phyloP scores from a whole-genome alignment of 2,888 invertebrate species.

The Argynnis bischoffii region DNA sequence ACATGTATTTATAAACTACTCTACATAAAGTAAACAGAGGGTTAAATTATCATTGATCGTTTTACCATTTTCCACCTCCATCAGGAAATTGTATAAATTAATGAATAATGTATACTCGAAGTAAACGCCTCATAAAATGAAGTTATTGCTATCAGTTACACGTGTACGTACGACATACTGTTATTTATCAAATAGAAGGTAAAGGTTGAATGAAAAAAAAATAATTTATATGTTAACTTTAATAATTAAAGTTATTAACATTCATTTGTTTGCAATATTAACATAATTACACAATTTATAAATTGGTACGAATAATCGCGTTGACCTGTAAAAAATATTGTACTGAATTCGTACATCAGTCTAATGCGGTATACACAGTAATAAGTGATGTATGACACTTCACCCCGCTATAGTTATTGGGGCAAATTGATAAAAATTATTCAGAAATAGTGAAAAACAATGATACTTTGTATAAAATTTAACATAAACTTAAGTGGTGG shows the following conservation, averaged over 20 bases:
- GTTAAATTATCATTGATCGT: no score
- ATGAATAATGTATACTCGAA: no score
- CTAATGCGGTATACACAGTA: conserved; percentile 13
- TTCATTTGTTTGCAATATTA: conserved; percentile 21
- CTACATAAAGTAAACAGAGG: no score
- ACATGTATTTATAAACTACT: no score
- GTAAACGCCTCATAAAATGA: no score
- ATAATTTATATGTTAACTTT: conserved; percentile 29
- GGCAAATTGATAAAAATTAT: neutral
- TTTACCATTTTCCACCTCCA: no score
- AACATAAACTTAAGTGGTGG: neutral
- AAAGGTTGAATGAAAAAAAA: neutral
- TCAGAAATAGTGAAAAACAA: no score
- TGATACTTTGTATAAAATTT: no score
- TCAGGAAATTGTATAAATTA: no score
- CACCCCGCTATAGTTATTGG: neutral
- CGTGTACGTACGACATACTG: no score
- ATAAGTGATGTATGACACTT: conserved; percentile 5
- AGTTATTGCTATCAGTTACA: no score
- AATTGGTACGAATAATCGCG: conserved; percentile 25
- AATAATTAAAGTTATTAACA: conserved; percentile 31
- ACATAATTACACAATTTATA: conserved; percentile 23
- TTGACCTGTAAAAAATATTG: conserved; percentile 25
- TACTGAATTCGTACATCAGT: conserved; percentile 23
- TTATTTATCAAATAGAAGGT: neutral